Evolutionary conservation across 2,888 invertebrate species (phyloP).

Genomic region (Apodemia duryi): DNA sequence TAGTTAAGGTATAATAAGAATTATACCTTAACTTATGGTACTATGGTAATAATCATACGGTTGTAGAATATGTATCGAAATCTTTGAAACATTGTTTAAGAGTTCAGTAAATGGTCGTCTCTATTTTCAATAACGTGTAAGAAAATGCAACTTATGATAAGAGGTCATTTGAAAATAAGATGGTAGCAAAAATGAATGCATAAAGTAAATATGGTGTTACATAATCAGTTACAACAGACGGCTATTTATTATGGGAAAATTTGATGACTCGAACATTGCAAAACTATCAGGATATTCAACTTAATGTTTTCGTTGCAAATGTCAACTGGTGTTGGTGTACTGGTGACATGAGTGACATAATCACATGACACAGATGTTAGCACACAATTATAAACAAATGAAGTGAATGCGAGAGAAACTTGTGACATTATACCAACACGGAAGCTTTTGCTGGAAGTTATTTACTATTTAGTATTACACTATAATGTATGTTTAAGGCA

Average conservation of each 20-base stretch:
- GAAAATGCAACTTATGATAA: not conserved
- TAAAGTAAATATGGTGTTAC: not conserved
- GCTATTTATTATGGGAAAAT: constrained; percentile 19
- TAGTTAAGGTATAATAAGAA: too few species aligned
- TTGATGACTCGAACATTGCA: constrained; percentile 33
- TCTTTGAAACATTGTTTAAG: too few species aligned
- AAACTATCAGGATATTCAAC: constrained; percentile 31
- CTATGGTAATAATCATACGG: too few species aligned
- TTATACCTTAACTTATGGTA: too few species aligned
- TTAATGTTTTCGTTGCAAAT: constrained; percentile 43
- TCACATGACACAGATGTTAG: constrained; percentile 16
- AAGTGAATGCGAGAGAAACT: constrained; percentile 9
- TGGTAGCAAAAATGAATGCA: not conserved
- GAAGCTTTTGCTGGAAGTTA: not conserved
- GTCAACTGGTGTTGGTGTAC: constrained; percentile 47
- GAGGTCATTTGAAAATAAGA: not conserved
- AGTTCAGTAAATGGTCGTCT: not conserved
- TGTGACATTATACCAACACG: constrained; percentile 4
- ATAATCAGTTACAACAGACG: not conserved
- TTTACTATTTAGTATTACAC: not conserved
- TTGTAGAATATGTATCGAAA: too few species aligned
- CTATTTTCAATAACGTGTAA: not conserved
- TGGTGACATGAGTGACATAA: constrained; percentile 50
- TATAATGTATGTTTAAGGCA: not conserved
- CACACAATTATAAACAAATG: constrained; percentile 9